A percentile compares a stretch with the other conserved stretches of the same genome.
phyloP scores from a whole-genome alignment of 2,113 vertebrate genomes.

The Bufo gargarizans region DNA sequence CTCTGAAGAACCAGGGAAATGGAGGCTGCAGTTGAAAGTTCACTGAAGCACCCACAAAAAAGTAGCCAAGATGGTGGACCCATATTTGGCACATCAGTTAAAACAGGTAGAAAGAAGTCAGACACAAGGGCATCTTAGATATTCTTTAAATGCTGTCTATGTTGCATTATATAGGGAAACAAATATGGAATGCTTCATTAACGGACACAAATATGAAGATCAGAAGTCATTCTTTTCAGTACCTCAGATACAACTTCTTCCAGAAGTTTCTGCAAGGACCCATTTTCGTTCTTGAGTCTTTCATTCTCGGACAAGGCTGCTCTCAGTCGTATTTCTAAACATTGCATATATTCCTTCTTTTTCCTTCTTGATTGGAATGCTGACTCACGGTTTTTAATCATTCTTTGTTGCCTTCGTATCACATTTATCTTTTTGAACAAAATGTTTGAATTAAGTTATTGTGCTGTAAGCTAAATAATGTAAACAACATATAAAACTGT shows the following conservation, averaged over 20 bases:
- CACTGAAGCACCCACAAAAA: no score
- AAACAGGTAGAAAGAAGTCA: no score
- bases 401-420: conserved; percentile 86
- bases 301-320: conserved; percentile 87
- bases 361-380: conserved; percentile 92
- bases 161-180: no score
- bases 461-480: background rate
- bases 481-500: background rate
- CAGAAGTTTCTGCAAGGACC: conserved; percentile 85
- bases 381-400: conserved; percentile 97
- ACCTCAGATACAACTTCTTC: conserved; percentile 89
- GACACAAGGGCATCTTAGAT: no score
- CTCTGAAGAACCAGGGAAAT: no score
- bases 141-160: no score
- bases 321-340: conserved; percentile 84
- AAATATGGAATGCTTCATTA: no score
- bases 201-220: background rate
- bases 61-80: no score
- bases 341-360: conserved; percentile 92
- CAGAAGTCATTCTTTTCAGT: conserved; percentile 45
- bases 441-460: background rate
- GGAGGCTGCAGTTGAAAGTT: no score
- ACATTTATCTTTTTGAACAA: conserved; percentile 74
- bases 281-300: conserved; percentile 88
- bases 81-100: no score